Percentiles rank a stretch among this genome's conserved stretches.
Conservation (phyloP, 2,113 vertebrate genomes). For the Gallinago paraguaiae region DNA sequence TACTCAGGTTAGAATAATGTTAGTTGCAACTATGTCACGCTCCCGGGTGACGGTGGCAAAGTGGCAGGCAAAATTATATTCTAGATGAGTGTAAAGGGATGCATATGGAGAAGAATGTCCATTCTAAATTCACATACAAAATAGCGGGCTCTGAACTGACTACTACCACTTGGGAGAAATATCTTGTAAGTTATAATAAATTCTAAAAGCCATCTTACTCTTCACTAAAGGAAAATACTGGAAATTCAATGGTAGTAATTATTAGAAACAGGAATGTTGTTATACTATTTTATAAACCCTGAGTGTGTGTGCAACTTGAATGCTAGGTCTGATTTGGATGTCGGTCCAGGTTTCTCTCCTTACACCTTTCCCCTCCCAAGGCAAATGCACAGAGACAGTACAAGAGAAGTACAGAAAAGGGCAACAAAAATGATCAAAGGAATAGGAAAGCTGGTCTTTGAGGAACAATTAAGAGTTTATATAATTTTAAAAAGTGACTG, state of each 20-base stretch:
- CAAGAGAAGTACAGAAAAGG: background rate
- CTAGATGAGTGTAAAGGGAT: background rate
- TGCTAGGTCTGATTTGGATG: background rate
- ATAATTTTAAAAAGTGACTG: background rate
- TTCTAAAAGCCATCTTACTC: constrained; percentile 16
- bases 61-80: background rate
- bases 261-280: background rate
- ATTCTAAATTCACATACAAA: background rate
- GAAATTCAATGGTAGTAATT: background rate
- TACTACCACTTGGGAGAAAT: background rate
- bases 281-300: background rate
- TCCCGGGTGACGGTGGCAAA: background rate
- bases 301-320: background rate
- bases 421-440: background rate
- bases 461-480: background rate
- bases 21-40: background rate
- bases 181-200: background rate
- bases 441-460: background rate
- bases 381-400: background rate
- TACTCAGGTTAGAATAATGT: background rate
- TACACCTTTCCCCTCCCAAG: background rate
- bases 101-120: background rate
- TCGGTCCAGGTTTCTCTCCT: background rate
- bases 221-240: constrained; percentile 14
- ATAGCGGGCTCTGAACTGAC: background rate